A percentile compares a stretch with the other conserved stretches of the same genome.
Evolutionary conservation across 2,113 vertebrate genomes (phyloP).

Genomic region (Oreochromis spilurus): DNA sequence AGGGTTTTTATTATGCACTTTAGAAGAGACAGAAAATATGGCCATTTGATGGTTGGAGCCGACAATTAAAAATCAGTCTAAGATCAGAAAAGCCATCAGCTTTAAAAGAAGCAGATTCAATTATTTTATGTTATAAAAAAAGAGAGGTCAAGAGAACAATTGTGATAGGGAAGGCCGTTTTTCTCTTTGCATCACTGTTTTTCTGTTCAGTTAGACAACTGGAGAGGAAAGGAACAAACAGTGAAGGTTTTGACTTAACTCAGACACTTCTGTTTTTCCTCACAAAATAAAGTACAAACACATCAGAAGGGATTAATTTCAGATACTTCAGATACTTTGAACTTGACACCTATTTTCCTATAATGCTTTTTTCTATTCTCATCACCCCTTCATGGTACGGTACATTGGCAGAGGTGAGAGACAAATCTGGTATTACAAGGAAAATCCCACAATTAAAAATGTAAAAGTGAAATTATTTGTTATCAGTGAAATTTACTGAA

Average conservation of each 20-base stretch:
- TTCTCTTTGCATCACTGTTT: neutral
- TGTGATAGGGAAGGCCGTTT: neutral
- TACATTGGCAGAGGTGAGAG: neutral
- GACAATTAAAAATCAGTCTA: neutral
- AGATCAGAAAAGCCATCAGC: neutral
- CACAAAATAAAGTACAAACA: neutral
- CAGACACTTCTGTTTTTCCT: neutral
- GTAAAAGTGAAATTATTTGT: neutral
- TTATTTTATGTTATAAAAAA: neutral
- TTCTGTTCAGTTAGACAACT: rapidly evolving
- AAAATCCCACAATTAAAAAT: neutral
- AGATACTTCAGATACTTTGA: neutral
- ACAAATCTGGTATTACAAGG: neutral
- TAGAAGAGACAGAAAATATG: neutral
- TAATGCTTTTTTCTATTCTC: neutral
- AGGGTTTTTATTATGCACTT: constrained; percentile 1
- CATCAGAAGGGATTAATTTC: neutral
- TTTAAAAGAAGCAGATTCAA: neutral
- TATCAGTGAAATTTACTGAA: neutral
- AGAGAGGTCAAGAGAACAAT: neutral
- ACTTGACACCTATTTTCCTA: neutral
- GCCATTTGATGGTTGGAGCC: neutral
- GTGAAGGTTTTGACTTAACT: neutral
- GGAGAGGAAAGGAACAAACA: neutral
- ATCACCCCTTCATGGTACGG: neutral